These are phyloP conservation scores for Rotaria magnacalcarata DNA, from an alignment of 2,888 invertebrate genomes.

Conservation along the genomic window DNA sequence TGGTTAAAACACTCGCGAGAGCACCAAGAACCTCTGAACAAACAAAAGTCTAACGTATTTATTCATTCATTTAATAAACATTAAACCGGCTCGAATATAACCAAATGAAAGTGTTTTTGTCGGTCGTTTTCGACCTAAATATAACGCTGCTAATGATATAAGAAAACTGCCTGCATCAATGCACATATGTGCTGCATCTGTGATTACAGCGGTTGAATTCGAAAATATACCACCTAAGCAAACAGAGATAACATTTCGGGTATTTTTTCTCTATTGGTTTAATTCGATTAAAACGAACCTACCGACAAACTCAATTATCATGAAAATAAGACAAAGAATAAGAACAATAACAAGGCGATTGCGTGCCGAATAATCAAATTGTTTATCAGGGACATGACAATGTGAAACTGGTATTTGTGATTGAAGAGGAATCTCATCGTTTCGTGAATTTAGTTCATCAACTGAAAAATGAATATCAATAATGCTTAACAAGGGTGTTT, in stretches of 20 bases:
- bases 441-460: not conserved
- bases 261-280: not conserved
- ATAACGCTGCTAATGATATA: conserved; percentile 88
- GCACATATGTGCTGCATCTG: conserved; percentile 92
- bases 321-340: conserved; percentile 80
- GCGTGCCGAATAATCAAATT: not conserved
- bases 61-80: not conserved
- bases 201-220: conserved; percentile 76
- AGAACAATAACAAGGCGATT: conserved; percentile 74
- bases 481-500: not conserved
- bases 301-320: conserved; percentile 82
- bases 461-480: not conserved
- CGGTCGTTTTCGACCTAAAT: conserved; percentile 76
- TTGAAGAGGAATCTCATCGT: not conserved
- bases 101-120: conserved; percentile 82
- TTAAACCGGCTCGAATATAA: conserved; percentile 70
- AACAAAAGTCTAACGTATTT: not conserved
- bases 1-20: conserved; percentile 84
- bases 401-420: not conserved
- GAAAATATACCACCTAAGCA: conserved; percentile 67
- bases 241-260: not conserved
- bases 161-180: conserved; percentile 97
- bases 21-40: conserved; percentile 81
- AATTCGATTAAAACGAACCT: not conserved
- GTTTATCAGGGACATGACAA: not conserved